Evolutionary conservation across 2,797 vertebrate species (phyloP).

Genomic region (Karalla daura): DNA sequence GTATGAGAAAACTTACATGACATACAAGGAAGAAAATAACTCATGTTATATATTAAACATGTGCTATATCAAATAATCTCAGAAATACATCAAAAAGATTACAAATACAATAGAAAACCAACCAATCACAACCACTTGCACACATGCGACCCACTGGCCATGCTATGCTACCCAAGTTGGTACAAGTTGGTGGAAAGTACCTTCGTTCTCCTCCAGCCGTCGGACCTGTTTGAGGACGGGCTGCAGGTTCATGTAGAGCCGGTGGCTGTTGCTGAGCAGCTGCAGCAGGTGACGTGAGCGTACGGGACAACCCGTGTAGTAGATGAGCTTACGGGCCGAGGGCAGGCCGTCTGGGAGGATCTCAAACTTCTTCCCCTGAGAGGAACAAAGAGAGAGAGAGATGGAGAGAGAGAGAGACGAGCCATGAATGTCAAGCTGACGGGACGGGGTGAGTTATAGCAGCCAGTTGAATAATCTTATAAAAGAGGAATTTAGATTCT

Average conservation of each 20-base stretch:
- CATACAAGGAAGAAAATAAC: too few species aligned
- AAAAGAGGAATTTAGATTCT: slow-evolving; percentile 41
- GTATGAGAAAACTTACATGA: too few species aligned
- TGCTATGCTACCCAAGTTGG: background rate
- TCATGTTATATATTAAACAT: too few species aligned
- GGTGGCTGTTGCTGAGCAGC: slow-evolving; percentile 97
- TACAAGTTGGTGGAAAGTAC: slow-evolving; percentile 66
- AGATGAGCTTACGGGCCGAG: slow-evolving; percentile 95
- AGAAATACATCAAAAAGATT: too few species aligned
- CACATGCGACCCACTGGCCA: too few species aligned
- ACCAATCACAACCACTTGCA: too few species aligned
- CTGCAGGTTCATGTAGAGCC: slow-evolving; percentile 98
- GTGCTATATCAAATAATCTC: too few species aligned
- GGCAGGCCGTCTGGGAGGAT: slow-evolving; percentile 96
- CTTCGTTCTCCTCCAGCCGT: slow-evolving; percentile 96
- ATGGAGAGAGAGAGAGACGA: too few species aligned
- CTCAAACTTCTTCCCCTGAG: slow-evolving; percentile 97
- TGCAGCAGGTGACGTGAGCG: slow-evolving; percentile 96
- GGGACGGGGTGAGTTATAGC: slow-evolving; percentile 30
- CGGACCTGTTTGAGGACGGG: slow-evolving; percentile 95
- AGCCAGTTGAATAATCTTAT: slow-evolving; percentile 13
- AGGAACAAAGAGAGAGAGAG: too few species aligned
- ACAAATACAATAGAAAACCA: too few species aligned
- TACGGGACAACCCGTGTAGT: slow-evolving; percentile 95
- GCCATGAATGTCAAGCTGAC: too few species aligned